phyloP scores from a whole-genome alignment of 2,797 vertebrate species.

The Tamandua tetradactyla region DNA sequence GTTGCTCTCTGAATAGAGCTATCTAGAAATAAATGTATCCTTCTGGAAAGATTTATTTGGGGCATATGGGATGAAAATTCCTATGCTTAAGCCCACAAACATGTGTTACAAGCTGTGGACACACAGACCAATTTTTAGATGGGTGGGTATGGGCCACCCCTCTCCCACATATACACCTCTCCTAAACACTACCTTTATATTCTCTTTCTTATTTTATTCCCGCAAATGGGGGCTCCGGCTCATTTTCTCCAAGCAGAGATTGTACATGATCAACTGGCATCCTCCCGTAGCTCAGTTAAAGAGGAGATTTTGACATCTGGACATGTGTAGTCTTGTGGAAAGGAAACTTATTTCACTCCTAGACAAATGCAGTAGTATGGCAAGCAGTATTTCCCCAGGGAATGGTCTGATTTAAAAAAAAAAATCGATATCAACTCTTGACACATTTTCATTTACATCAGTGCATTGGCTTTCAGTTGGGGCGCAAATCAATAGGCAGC shows the following conservation, averaged over 20 bases:
- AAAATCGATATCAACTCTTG: constrained; percentile 89
- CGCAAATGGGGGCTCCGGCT: background rate
- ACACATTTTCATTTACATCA: constrained; percentile 91
- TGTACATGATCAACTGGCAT: constrained; percentile 63
- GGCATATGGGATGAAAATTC: background rate
- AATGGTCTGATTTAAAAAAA: constrained; percentile 81
- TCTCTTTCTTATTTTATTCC: background rate
- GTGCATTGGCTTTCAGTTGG: constrained; percentile 86
- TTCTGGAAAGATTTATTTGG: constrained; percentile 3
- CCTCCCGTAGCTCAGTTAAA: constrained; percentile 72
- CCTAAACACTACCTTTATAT: background rate
- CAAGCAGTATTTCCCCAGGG: constrained; percentile 85
- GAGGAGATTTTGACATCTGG: constrained; percentile 83
- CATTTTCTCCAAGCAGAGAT: constrained; percentile 67
- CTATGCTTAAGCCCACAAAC: background rate
- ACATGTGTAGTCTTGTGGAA: constrained; percentile 85
- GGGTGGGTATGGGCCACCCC: too few species aligned
- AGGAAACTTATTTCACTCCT: constrained; percentile 83
- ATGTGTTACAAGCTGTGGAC: background rate
- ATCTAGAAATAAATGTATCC: constrained; percentile 28
- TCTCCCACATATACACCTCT: background rate
- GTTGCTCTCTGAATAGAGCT: constrained; percentile 17
- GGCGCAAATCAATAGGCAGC: constrained; percentile 88
- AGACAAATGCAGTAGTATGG: constrained; percentile 82
- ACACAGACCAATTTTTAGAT: background rate